Conservation (phyloP, 2,113 vertebrate genomes). For the Gopherus flavomarginatus region DNA sequence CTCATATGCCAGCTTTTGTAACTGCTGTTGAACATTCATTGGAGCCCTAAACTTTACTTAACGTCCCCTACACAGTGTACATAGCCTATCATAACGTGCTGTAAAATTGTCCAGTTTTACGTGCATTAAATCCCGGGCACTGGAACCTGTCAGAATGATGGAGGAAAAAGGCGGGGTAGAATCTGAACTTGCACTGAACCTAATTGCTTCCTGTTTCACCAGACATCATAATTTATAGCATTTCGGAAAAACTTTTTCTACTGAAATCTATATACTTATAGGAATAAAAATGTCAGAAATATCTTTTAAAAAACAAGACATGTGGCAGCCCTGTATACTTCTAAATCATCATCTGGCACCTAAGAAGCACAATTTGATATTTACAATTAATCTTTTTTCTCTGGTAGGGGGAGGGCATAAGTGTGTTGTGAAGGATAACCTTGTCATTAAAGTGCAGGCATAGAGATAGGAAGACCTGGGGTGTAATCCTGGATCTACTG, state of each 20-base stretch:
- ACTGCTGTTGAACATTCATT: not conserved
- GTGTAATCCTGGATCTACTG: not conserved
- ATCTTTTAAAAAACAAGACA: not conserved
- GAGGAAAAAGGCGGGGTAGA: constrained; percentile 16
- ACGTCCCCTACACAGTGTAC: not conserved
- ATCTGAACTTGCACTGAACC: constrained; percentile 17
- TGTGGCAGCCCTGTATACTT: not conserved
- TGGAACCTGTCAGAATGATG: not conserved
- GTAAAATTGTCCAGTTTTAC: not conserved
- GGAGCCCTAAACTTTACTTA: not conserved
- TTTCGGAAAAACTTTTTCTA: not conserved
- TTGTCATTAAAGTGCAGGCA: not conserved
- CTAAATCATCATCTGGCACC: not conserved
- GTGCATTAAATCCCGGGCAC: not conserved
- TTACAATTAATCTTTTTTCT: not conserved
- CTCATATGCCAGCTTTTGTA: not conserved
- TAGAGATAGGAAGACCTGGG: not conserved
- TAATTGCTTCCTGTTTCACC: constrained; percentile 37
- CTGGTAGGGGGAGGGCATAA: not conserved
- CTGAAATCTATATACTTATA: not conserved
- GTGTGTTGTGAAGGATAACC: not conserved
- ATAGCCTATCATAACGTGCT: not conserved
- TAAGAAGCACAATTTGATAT: not conserved
- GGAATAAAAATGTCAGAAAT: not conserved
- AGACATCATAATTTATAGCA: not conserved